Conservation (phyloP, 2,888 invertebrate species). For the Trachelus troglodyta region DNA sequence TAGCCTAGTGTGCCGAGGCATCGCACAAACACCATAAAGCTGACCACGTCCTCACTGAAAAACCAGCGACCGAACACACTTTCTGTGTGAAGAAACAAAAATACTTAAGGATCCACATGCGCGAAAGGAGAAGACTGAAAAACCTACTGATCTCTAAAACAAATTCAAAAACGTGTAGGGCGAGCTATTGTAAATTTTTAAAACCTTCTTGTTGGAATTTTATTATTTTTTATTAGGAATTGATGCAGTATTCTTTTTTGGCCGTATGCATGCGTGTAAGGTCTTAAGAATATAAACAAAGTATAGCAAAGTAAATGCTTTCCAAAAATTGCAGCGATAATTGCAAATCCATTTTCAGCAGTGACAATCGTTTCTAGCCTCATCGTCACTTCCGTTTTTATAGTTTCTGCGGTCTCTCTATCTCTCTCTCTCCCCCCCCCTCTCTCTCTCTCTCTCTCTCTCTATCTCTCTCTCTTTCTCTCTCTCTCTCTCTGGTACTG, state of each 20-base stretch:
- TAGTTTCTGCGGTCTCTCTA: conserved; percentile 12
- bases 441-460: conserved; percentile 15
- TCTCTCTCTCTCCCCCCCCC: conserved; percentile 15
- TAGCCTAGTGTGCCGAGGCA: conserved; percentile 2
- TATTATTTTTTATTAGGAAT: not conserved
- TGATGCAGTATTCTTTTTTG: not conserved
- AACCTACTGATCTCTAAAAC: not conserved
- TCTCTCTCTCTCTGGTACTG: conserved; percentile 8
- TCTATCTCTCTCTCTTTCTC: conserved; percentile 1
- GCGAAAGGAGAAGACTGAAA: not conserved
- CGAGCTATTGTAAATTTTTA: not conserved
- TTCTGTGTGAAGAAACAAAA: not conserved
- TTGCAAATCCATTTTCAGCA: not conserved
- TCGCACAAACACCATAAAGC: not conserved
- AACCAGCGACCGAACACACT: not conserved
- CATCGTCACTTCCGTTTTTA: not conserved
- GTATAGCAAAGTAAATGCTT: not conserved
- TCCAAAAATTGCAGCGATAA: not conserved
- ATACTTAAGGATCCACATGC: not conserved
- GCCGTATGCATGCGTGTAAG: not conserved
- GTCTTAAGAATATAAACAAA: not conserved
- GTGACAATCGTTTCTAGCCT: not conserved
- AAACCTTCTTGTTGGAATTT: not conserved
- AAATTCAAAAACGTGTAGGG: not conserved
- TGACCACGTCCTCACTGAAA: not conserved